phyloP scores from a whole-genome alignment of 2,113 vertebrate species.

The Lethenteron reissneri region DNA sequence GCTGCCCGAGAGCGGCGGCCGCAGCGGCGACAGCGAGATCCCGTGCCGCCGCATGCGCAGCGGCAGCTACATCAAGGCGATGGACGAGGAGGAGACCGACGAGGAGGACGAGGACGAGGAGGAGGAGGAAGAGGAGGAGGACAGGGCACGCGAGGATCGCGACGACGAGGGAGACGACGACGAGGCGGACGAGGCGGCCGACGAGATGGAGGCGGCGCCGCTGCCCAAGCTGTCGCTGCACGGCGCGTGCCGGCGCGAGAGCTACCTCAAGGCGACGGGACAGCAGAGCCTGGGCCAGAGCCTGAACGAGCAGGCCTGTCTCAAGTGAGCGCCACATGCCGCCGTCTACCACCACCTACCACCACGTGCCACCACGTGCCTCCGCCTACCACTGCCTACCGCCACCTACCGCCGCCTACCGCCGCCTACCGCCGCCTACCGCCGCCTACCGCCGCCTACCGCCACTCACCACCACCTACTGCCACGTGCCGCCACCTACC shows the following conservation, averaged over 20 bases:
- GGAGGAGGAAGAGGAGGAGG: conserved; percentile 1
- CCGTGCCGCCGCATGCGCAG: conserved; percentile 92
- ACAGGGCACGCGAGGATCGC: background rate
- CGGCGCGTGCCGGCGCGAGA: conserved; percentile 71
- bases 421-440: no score
- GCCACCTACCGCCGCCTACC: no score
- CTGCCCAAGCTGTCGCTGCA: conserved; percentile 94
- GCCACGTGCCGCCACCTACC: no score
- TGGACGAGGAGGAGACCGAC: conserved; percentile 54
- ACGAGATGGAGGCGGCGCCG: conserved; percentile 44
- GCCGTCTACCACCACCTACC: no score
- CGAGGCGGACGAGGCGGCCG: background rate
- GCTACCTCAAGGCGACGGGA: conserved; percentile 81
- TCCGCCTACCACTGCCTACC: no score
- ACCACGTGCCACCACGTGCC: no score
- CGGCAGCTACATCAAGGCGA: conserved; percentile 98
- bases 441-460: no score
- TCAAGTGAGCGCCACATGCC: no score
- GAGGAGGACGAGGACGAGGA: conserved; percentile 2
- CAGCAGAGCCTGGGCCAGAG: conserved; percentile 80
- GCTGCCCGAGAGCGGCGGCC: conserved; percentile 26
- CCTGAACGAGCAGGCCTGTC: no score
- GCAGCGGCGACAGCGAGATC: conserved; percentile 44
- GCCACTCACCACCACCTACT: no score
- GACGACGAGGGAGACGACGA: background rate